Percentiles rank a stretch among this genome's conserved stretches.
These are phyloP conservation scores for Drosophila pullipes DNA, from an alignment of 2,888 invertebrate genomes.

Conservation along the genomic window DNA sequence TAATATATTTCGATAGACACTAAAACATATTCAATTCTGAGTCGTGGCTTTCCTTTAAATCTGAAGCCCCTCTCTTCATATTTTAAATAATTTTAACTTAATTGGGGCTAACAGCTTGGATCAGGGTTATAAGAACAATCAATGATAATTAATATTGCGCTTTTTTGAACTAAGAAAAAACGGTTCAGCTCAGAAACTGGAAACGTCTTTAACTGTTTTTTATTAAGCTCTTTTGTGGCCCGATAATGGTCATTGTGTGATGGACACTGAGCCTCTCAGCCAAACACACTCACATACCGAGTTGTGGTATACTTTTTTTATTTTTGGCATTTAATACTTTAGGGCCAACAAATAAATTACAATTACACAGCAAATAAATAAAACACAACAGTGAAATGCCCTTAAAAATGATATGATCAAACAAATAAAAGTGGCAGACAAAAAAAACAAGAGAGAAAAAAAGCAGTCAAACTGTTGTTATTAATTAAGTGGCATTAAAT, in stretches of 20 bases:
- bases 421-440: slow-evolving; percentile 51
- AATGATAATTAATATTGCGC: background rate
- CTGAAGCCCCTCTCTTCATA: background rate
- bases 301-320: slow-evolving; percentile 48
- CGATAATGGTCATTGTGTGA: slow-evolving; percentile 39
- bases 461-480: slow-evolving; percentile 55
- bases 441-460: slow-evolving; percentile 32
- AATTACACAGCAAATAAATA: slow-evolving; percentile 45
- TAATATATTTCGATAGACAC: background rate
- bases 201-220: slow-evolving; percentile 28
- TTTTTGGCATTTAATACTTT: slow-evolving; percentile 63
- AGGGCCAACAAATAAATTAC: slow-evolving; percentile 63
- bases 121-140: background rate
- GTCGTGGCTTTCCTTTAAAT: background rate
- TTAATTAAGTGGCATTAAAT: slow-evolving; percentile 74
- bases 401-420: slow-evolving; percentile 51
- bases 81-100: background rate
- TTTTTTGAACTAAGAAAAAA: background rate
- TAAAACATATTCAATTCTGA: background rate
- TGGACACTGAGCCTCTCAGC: slow-evolving; percentile 1
- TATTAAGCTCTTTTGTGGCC: slow-evolving; percentile 32
- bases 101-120: background rate
- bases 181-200: slow-evolving; percentile 12
- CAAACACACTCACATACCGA: background rate
- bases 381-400: slow-evolving; percentile 15